Evolutionary conservation across 2,113 vertebrate species (phyloP).

Genomic region (Nothobranchius furzeri): DNA sequence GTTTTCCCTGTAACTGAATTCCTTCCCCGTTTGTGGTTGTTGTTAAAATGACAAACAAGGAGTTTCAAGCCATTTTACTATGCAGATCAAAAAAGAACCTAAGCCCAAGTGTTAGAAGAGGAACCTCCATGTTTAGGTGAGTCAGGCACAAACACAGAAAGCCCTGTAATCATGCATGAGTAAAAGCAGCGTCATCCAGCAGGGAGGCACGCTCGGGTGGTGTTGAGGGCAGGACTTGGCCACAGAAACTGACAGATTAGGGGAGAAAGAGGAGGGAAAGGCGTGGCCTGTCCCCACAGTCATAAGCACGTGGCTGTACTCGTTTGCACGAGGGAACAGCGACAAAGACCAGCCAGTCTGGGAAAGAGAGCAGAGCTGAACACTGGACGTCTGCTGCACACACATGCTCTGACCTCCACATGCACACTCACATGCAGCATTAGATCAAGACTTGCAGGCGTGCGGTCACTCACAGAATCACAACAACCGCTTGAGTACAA

Average conservation of each 20-base stretch:
- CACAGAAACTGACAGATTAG: constrained; percentile 67
- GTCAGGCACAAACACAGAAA: constrained; percentile 27
- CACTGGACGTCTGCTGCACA: constrained; percentile 72
- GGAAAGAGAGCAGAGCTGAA: constrained; percentile 46
- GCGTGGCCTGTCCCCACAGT: constrained; percentile 54
- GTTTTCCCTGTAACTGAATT: constrained; percentile 22
- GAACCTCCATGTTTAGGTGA: constrained; percentile 15
- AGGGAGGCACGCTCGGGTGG: constrained; percentile 33
- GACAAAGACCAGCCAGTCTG: constrained; percentile 75
- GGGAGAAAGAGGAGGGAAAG: constrained; percentile 20
- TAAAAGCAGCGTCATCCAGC: constrained; percentile 53
- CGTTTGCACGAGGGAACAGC: constrained; percentile 75
- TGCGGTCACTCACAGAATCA: constrained; percentile 18
- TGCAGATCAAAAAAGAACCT: too few species aligned
- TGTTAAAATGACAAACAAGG: constrained; percentile 20
- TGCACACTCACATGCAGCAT: constrained; percentile 42
- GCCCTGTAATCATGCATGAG: constrained; percentile 61
- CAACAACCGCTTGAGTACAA: constrained; percentile 12
- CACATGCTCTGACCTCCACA: constrained; percentile 34
- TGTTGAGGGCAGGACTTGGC: constrained; percentile 49
- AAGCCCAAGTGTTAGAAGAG: background rate
- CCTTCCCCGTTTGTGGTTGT: constrained; percentile 21
- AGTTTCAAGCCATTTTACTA: too few species aligned
- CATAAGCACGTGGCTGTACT: constrained; percentile 71
- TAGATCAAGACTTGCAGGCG: constrained; percentile 41